Evolutionary conservation across 2,888 invertebrate species (phyloP).

Genomic region (Bedellia somnulentella): DNA sequence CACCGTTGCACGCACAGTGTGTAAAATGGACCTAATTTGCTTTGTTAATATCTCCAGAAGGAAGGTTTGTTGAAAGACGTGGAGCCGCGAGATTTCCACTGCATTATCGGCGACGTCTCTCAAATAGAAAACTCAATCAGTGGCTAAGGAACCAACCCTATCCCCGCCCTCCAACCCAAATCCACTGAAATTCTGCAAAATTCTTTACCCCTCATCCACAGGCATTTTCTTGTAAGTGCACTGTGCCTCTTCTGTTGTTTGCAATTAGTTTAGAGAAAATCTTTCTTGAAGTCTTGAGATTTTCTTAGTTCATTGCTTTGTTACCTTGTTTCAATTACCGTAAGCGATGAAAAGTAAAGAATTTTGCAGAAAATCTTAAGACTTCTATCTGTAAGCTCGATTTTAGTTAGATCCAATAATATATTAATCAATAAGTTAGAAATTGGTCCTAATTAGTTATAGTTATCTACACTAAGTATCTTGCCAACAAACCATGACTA

Average conservation of each 20-base stretch:
- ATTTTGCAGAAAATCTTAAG: constrained; percentile 44
- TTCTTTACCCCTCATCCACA: constrained; percentile 39
- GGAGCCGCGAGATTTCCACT: constrained; percentile 50
- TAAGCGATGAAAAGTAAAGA: constrained; percentile 28
- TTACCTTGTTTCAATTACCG: constrained; percentile 8
- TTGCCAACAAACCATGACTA: no score
- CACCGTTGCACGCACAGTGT: no score
- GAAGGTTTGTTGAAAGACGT: constrained; percentile 48
- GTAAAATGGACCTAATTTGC: no score
- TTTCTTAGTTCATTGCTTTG: constrained; percentile 13
- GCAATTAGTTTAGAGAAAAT: constrained; percentile 19
- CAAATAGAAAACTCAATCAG: constrained; percentile 35
- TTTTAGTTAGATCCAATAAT: no score
- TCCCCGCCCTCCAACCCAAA: constrained; percentile 13
- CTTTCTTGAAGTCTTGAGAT: constrained; percentile 50
- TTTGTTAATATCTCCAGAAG: constrained; percentile 43
- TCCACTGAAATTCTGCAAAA: constrained; percentile 44
- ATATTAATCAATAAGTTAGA: no score
- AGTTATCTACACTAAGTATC: no score
- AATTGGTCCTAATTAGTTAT: no score
- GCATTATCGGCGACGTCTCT: constrained; percentile 51
- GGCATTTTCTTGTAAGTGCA: constrained; percentile 42
- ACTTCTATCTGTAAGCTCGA: constrained; percentile 34
- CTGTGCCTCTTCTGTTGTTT: constrained; percentile 13
- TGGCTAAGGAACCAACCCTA: constrained; percentile 19